Percentiles rank a stretch among this genome's conserved stretches.
Evolutionary conservation across 1,140 invertebrate species (phyloP).

Genomic region (Helicoverpa armigera): DNA sequence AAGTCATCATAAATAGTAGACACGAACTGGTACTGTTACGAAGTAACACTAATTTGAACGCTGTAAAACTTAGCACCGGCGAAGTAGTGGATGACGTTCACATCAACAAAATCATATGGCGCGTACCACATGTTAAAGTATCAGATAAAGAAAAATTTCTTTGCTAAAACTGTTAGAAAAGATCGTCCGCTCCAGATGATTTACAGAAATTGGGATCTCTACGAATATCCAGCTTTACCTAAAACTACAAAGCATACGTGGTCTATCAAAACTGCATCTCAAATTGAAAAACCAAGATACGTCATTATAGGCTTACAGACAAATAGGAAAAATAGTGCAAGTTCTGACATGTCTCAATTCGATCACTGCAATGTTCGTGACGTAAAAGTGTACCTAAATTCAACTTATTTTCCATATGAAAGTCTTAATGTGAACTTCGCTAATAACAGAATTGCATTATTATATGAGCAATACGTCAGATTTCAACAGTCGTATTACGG

Average conservation of each 20-base stretch:
- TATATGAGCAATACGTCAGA: not conserved
- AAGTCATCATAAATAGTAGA: no score
- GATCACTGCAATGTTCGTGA: not conserved
- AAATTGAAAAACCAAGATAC: conserved; percentile 4
- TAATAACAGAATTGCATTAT: not conserved
- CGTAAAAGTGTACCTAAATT: not conserved
- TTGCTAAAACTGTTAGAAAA: not conserved
- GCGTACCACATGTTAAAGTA: not conserved
- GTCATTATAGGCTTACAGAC: not conserved
- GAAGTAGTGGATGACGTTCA: not conserved
- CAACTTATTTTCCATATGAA: not conserved
- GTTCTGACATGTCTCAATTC: no score
- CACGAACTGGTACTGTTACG: no score
- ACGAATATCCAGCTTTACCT: conserved; percentile 10
- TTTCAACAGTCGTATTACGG: not conserved
- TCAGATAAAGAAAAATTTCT: conserved; percentile 1
- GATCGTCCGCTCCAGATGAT: not conserved
- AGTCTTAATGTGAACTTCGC: not conserved
- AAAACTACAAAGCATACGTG: conserved; percentile 1
- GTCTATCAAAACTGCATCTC: not conserved
- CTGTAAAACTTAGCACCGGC: not conserved
- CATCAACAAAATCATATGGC: not conserved
- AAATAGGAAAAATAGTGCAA: no score
- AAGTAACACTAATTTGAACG: not conserved
- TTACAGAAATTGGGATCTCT: not conserved